phyloP scores from a whole-genome alignment of 2,888 invertebrate genomes.

The Cheilosia soror region DNA sequence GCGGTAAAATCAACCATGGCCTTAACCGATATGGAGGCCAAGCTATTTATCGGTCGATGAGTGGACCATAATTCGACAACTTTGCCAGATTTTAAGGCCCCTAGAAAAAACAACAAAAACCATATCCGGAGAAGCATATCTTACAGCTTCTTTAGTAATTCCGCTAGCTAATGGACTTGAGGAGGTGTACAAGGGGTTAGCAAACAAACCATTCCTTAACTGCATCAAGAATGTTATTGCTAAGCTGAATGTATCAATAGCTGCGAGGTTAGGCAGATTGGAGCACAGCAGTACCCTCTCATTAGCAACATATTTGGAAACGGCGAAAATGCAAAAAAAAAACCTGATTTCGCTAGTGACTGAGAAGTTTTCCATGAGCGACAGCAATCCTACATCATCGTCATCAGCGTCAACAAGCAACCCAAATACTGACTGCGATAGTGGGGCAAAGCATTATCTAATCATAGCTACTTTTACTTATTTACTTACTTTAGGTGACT shows the following conservation, averaged over 20 bases:
- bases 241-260: not conserved
- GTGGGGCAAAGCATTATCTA: too few species aligned
- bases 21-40: constrained; percentile 5
- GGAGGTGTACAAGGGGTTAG: not conserved
- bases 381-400: too few species aligned
- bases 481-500: too few species aligned
- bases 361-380: too few species aligned
- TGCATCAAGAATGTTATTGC: not conserved
- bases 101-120: not conserved
- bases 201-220: not conserved
- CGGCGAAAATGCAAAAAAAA: not conserved
- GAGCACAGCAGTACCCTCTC: constrained; percentile 3
- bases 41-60: constrained; percentile 5
- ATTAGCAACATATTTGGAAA: not conserved
- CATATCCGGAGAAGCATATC: not conserved
- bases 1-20: constrained; percentile 23
- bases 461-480: too few species aligned
- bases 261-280: not conserved
- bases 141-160: constrained; percentile 1
- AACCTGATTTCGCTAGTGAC: too few species aligned
- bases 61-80: constrained; percentile 8
- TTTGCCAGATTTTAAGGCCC: constrained; percentile 9
- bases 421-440: too few species aligned
- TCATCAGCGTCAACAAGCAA: too few species aligned
- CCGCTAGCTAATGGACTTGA: constrained; percentile 1